Base-by-base conservation (phyloP, 2,113 vertebrate species). In the Vireo altiloquus region DNA sequence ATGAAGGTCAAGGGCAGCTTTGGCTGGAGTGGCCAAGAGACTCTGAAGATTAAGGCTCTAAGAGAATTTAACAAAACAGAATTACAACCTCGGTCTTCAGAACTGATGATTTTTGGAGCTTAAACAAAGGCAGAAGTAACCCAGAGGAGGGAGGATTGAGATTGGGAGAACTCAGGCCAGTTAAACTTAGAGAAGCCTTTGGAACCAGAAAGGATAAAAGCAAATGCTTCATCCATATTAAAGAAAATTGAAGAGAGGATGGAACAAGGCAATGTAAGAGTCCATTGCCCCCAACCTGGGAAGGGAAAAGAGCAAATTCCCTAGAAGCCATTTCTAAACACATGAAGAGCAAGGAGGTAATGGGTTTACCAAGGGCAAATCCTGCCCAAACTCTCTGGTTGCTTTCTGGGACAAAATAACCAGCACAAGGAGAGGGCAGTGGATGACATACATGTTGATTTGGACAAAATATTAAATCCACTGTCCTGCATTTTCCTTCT, bases 391-490 rank as follows among this genome's bases (percentile, higher is more conserved):
- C 3, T 33, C 59, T 3, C 7, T 35, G 28, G 60, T 13, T 69
- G 12, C 10, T 46, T 75, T 80, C 35, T 44, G 11, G 35, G 19
- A 60, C 17, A 17, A 87, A 24, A 21, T 22, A 82, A 57, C 15
- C 10, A 74, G 31, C 19, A 11, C 10, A 59, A 49, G 31, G 16
- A 79, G 11, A 49, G 12, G 7, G 44, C 28, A 82, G 13, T 35
- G 24, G 1, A 6, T 74, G 21, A 14, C 42, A 14, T 6, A 31
- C 7, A 31, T 1, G 0, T 28, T 28, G 40, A 60, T 37, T 30
- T 56, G 16, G 70, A 27, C 1, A 56, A 61, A 75, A 25, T 12
- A 3, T 74, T 37, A 64, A 31, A 68, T 16, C 42, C 6, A 79
- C 24, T 3, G 5, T 49, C 44, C 15, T 2, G 0, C 10, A 31